Evolutionary conservation across 2,797 vertebrate genomes (phyloP).

Genomic region (Pseudochirops cupreus): DNA sequence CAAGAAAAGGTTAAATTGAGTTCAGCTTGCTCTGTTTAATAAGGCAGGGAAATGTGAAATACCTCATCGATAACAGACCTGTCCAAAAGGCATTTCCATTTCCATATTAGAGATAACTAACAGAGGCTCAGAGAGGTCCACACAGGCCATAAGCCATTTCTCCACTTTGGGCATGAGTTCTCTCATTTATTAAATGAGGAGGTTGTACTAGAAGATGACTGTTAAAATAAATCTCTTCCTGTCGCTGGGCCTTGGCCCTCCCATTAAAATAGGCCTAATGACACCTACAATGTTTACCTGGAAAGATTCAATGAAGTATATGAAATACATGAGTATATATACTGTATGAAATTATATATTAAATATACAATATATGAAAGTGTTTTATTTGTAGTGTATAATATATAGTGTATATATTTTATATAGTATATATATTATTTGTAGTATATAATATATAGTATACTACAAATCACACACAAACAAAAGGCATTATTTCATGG

Average conservation of each 20-base stretch:
- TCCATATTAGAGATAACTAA: background rate
- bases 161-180: background rate
- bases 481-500: background rate
- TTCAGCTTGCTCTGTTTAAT: background rate
- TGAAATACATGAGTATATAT: background rate
- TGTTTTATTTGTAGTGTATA: background rate
- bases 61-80: background rate
- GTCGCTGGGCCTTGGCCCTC: background rate
- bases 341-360: background rate
- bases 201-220: background rate
- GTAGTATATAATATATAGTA: background rate
- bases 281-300: background rate
- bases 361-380: background rate
- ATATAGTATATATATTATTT: too few species aligned
- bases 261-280: background rate
- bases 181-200: background rate
- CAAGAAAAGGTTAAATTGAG: background rate
- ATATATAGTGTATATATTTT: too few species aligned
- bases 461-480: background rate
- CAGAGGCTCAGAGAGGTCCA: background rate
- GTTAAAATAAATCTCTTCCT: background rate
- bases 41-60: background rate
- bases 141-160: background rate
- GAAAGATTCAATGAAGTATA: background rate
- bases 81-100: background rate